phyloP scores from a whole-genome alignment of 2,113 vertebrate species.

The Emydura subglobosa region DNA sequence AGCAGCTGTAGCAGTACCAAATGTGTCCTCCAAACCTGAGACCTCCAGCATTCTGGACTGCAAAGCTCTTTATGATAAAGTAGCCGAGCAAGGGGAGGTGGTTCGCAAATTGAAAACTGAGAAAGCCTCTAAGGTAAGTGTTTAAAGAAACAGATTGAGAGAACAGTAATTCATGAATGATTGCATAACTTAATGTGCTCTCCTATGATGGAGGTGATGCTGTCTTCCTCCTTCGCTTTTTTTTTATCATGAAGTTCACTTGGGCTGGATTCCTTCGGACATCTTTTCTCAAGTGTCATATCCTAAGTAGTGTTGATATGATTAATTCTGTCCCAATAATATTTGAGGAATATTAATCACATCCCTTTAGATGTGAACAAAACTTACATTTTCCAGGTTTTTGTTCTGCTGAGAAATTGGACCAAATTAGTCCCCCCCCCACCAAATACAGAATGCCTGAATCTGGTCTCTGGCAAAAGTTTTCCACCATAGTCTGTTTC shows the following conservation, averaged over 20 bases:
- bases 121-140: conserved; percentile 79
- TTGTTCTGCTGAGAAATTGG: neutral
- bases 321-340: neutral
- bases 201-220: neutral
- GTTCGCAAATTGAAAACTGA: conserved; percentile 88
- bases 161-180: neutral
- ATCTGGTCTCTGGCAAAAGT: neutral
- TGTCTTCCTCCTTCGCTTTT: neutral
- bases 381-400: neutral
- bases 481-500: neutral
- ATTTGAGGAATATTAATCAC: neutral
- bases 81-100: conserved; percentile 74
- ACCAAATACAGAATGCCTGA: neutral
- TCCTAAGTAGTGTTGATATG: neutral
- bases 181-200: neutral
- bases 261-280: neutral
- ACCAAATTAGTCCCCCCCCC: neutral
- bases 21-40: neutral
- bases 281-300: neutral
- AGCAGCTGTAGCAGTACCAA: neutral
- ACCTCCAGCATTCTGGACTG: neutral
- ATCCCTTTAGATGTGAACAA: neutral
- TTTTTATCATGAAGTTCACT: neutral
- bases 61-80: conserved; percentile 77
- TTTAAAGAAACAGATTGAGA: neutral